Percentiles rank a stretch among this genome's conserved stretches.
These are phyloP conservation scores for Agrochola litura DNA, from an alignment of 2,888 invertebrate species.

Conservation along the genomic window DNA sequence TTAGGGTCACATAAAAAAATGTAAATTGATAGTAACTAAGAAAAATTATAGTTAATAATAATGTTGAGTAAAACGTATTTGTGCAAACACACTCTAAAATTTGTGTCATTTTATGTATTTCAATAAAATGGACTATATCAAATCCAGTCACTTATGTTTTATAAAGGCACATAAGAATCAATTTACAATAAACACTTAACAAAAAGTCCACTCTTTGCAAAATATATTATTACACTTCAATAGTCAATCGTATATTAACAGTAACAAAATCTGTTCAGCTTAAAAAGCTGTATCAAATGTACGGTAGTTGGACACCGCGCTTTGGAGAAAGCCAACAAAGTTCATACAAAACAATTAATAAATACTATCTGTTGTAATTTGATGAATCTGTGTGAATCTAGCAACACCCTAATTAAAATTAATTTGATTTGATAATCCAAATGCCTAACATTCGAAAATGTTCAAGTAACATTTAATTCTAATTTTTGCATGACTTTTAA, in stretches of 20 bases:
- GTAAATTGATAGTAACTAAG: conserved; percentile 80
- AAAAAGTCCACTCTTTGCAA: conserved; percentile 77
- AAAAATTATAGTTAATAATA: conserved; percentile 80
- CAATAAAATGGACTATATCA: conserved; percentile 84
- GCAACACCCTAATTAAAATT: conserved; percentile 54
- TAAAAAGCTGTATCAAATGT: conserved; percentile 65
- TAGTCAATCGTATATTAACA: conserved; percentile 52
- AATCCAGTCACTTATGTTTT: conserved; percentile 86
- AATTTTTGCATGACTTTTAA: conserved; percentile 57
- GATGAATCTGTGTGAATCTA: conserved; percentile 62
- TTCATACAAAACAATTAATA: conserved; percentile 60
- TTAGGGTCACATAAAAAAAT: conserved; percentile 83
- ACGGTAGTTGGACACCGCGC: conserved; percentile 55
- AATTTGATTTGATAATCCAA: conserved; percentile 56
- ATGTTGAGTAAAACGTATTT: conserved; percentile 85
- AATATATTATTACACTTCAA: conserved; percentile 73
- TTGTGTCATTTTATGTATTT: conserved; percentile 80
- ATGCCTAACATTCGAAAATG: conserved; percentile 45
- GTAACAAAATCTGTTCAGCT: conserved; percentile 62
- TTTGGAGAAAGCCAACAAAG: conserved; percentile 66
- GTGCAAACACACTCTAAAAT: conserved; percentile 86
- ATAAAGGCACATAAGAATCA: conserved; percentile 89
- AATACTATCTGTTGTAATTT: conserved; percentile 47
- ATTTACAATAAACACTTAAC: conserved; percentile 84
- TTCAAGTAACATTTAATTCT: conserved; percentile 47